Base-by-base conservation (phyloP, 2,797 vertebrate species). In the Botia almorhae region DNA sequence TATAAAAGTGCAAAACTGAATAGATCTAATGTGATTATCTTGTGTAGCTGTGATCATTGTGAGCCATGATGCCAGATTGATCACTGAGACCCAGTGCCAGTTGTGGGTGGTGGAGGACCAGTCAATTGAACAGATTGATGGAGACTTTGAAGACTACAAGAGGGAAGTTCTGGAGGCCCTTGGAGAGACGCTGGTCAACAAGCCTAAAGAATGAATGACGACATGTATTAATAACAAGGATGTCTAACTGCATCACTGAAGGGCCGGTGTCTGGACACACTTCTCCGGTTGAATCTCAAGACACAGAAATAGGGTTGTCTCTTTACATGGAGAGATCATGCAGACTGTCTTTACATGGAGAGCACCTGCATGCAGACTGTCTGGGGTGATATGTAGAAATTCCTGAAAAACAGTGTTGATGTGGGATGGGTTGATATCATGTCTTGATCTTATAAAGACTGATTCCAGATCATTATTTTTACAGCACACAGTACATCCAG, bases 61-160 rank as follows among this genome's bases (percentile, higher is more conserved):
- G 81, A 99, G 97, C 86, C 97, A 99, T 0, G 97, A 99, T 0
- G 96, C 97, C 0, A 91, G 97, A 7, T 92, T 99, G 63, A 98
- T 99, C 92, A 98, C 97, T 0, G 97, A 99, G 91, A 98, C 97
- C 1, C 94, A 91, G 89, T 98, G 97, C 84, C 94, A 96, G 46
- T 86, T 98, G 63, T 98, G 96, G 96, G 97, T 98, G 68, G 97
- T 98, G 84, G 97, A 98, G 87, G 93, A 97, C 58, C 79, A 33
- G 0, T 71, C 92, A 0, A 81, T 96, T 6, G 96, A 95, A 88
- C 94, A 97, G 23, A 97, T 99, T 0, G 97, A 98, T 0, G 97
- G 97, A 0, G 96, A 97, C 92, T 99, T 98, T 0, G 96, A 98
- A 0, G 97, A 98, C 23, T 98, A 99, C 87, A 98, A 98, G 85